Conservation (phyloP, 2,797 vertebrate genomes). For the Sparus aurata region DNA sequence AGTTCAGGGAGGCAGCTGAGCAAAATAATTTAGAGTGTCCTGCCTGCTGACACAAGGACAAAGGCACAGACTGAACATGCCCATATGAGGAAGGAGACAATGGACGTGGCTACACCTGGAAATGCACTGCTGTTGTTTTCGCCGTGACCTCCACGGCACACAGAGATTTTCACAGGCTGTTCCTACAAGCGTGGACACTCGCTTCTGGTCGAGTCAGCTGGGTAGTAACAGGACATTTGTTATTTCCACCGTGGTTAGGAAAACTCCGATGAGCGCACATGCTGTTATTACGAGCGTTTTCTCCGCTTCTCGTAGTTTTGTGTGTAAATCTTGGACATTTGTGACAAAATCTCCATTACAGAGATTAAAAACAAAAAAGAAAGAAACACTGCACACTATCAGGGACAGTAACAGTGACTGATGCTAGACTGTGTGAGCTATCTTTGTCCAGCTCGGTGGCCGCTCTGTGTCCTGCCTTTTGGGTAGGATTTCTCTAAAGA, state of each 20-base stretch:
- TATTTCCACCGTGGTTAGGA: conserved; percentile 42
- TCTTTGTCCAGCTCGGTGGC: conserved; percentile 70
- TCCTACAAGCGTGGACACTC: conserved; percentile 54
- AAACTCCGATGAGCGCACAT: conserved; percentile 52
- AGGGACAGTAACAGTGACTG: conserved; percentile 33
- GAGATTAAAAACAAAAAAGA: neutral
- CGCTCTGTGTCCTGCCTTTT: conserved; percentile 71
- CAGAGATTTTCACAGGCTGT: conserved; percentile 76
- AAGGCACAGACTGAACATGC: conserved; percentile 86
- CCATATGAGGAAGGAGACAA: conserved; percentile 85
- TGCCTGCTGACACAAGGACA: conserved; percentile 91
- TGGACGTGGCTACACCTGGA: conserved; percentile 85
- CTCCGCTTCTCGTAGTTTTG: neutral
- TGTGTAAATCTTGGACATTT: neutral
- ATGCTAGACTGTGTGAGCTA: conserved; percentile 47
- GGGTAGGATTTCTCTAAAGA: conserved; percentile 82
- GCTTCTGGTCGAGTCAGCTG: conserved; percentile 55
- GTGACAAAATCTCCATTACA: neutral
- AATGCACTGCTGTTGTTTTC: conserved; percentile 86
- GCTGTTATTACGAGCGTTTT: neutral
- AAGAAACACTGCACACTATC: conserved; percentile 6
- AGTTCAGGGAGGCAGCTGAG: conserved; percentile 90
- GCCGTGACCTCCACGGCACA: conserved; percentile 84
- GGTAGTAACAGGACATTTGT: conserved; percentile 48
- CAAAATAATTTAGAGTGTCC: conserved; percentile 90